These are phyloP conservation scores for Amazona vittata DNA, from an alignment of 2,113 vertebrate genomes.

Conservation along the genomic window DNA sequence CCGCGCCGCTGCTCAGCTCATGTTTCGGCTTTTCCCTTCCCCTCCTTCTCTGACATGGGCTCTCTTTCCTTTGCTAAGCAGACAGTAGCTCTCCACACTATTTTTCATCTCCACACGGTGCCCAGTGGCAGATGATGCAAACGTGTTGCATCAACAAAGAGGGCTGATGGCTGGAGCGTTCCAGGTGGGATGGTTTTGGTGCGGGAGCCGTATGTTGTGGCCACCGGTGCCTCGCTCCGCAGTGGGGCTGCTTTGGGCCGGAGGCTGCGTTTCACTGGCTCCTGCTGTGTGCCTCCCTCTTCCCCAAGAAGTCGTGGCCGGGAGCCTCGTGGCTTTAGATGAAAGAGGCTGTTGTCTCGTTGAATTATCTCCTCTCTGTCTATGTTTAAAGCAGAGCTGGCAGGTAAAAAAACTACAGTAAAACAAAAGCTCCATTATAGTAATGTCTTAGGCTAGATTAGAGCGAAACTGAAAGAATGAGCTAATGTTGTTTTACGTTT, in stretches of 20 bases:
- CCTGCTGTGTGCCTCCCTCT: background rate
- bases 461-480: background rate
- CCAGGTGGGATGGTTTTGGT: background rate
- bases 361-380: constrained; percentile 49
- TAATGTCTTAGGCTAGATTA: background rate
- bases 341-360: constrained; percentile 56
- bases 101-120: constrained; percentile 27
- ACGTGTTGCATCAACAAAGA: constrained; percentile 1
- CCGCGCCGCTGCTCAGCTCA: background rate
- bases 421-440: constrained; percentile 17
- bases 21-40: constrained; percentile 14
- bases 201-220: background rate
- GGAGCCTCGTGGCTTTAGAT: constrained; percentile 6
- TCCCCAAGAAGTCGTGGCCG: constrained; percentile 12
- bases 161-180: background rate
- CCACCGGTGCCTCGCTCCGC: background rate
- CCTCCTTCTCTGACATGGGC: background rate
- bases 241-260: background rate
- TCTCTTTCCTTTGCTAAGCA: background rate
- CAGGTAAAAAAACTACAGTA: background rate
- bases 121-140: background rate
- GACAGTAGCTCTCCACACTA: background rate
- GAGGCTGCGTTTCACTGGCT: background rate
- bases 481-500: background rate
- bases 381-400: constrained; percentile 18